phyloP scores from a whole-genome alignment of 2,113 vertebrate species.

The Entelurus aequoreus region DNA sequence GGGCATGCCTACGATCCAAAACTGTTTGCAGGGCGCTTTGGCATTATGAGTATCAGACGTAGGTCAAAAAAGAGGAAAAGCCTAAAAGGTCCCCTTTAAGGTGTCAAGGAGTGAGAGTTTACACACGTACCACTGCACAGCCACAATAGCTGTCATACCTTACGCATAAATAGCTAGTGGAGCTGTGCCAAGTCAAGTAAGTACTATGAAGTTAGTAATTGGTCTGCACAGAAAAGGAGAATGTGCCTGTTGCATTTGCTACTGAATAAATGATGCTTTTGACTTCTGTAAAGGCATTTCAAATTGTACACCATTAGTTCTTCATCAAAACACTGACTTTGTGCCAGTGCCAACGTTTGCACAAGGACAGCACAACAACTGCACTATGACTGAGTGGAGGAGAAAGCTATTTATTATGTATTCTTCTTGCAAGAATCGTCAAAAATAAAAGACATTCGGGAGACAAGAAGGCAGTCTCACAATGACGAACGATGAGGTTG shows the following conservation, averaged over 20 bases:
- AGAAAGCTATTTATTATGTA: background rate
- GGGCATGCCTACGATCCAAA: too few species aligned
- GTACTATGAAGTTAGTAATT: background rate
- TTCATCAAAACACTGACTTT: background rate
- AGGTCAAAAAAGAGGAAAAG: too few species aligned
- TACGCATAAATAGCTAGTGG: too few species aligned
- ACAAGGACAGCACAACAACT: background rate
- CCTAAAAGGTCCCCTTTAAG: too few species aligned
- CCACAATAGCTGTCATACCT: too few species aligned
- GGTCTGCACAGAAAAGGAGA: background rate
- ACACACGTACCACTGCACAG: too few species aligned
- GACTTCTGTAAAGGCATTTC: background rate
- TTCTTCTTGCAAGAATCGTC: slow-evolving; percentile 13
- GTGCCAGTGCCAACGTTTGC: background rate
- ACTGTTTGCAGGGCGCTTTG: too few species aligned
- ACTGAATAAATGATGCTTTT: background rate
- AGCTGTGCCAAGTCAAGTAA: too few species aligned
- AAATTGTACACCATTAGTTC: background rate
- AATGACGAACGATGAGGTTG: slow-evolving; percentile 23
- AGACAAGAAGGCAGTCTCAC: slow-evolving; percentile 7
- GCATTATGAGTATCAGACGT: too few species aligned
- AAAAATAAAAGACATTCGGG: background rate
- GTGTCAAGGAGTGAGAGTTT: too few species aligned
- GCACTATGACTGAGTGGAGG: background rate
- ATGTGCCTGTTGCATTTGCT: background rate